phyloP scores from a whole-genome alignment of 2,888 invertebrate species.

The Leptinotarsa peninsularis region DNA sequence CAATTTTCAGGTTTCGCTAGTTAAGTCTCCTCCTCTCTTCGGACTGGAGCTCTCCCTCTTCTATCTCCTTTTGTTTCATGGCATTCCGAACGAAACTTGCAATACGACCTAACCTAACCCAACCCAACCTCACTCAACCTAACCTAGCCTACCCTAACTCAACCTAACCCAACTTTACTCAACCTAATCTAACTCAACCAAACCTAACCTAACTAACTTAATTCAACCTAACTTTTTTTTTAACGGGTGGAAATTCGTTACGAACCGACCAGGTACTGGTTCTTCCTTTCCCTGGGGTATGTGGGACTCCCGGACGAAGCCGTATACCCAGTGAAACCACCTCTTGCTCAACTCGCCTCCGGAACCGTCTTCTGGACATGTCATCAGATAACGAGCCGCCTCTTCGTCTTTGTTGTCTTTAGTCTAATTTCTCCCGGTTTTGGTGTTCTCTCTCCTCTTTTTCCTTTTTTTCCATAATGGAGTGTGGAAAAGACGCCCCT shows the following conservation, averaged over 20 bases:
- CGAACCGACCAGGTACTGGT: neutral
- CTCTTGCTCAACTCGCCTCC: neutral
- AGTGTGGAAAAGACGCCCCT: neutral
- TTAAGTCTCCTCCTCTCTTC: too few species aligned
- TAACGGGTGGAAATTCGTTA: neutral
- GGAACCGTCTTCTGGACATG: neutral
- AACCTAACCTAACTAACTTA: constrained; percentile 37
- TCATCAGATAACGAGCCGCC: neutral
- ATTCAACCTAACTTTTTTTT: constrained; percentile 42
- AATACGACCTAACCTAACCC: too few species aligned
- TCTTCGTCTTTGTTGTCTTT: too few species aligned
- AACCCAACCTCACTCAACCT: constrained; percentile 18
- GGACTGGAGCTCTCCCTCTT: too few species aligned
- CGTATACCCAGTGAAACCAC: constrained; percentile 2
- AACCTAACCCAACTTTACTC: constrained; percentile 41
- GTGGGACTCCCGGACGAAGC: too few species aligned
- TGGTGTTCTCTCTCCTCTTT: neutral
- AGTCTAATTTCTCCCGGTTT: neutral
- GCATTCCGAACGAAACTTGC: too few species aligned
- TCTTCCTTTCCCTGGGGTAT: too few species aligned
- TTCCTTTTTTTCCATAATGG: neutral
- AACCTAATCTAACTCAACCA: constrained; percentile 38
- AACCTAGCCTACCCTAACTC: constrained; percentile 43
- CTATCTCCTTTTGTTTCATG: too few species aligned
- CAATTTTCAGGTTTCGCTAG: too few species aligned